These are phyloP conservation scores for Axinella damicornis DNA, from an alignment of 37 sponge, comb jelly and placozoan species.

Conservation along the genomic window DNA sequence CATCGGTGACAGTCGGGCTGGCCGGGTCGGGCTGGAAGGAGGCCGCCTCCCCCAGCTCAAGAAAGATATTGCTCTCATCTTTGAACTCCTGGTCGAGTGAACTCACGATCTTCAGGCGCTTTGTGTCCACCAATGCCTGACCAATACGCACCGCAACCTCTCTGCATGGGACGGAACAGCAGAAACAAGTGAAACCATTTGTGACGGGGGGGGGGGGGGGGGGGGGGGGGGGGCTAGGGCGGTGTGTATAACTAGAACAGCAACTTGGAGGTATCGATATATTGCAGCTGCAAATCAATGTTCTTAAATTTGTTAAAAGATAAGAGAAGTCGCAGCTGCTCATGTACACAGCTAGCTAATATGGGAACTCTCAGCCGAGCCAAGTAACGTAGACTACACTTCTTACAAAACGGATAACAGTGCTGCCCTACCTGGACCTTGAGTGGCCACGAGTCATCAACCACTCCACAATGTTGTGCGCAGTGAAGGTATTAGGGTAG, in stretches of 20 bases:
- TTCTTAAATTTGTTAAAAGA: no score
- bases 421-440: constrained; percentile 48
- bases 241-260: no score
- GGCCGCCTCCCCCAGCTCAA: constrained; percentile 67
- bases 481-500: constrained; percentile 73
- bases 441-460: constrained; percentile 58
- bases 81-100: constrained; percentile 51
- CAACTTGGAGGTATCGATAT: no score
- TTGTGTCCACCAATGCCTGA: constrained; percentile 80
- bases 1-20: constrained; percentile 39
- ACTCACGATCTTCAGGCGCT: constrained; percentile 67
- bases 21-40: not conserved
- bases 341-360: no score
- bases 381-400: no score
- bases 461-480: constrained; percentile 78
- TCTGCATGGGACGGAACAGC: constrained; percentile 4
- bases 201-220: no score
- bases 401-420: no score
- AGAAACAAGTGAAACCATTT: not conserved
- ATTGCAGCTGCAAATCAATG: no score
- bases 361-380: no score
- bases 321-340: no score
- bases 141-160: constrained; percentile 69
- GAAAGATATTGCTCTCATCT: constrained; percentile 57
- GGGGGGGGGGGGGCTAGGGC: no score